These are phyloP conservation scores for Clunio marinus DNA, from an alignment of 2,888 invertebrate species.

Conservation along the genomic window DNA sequence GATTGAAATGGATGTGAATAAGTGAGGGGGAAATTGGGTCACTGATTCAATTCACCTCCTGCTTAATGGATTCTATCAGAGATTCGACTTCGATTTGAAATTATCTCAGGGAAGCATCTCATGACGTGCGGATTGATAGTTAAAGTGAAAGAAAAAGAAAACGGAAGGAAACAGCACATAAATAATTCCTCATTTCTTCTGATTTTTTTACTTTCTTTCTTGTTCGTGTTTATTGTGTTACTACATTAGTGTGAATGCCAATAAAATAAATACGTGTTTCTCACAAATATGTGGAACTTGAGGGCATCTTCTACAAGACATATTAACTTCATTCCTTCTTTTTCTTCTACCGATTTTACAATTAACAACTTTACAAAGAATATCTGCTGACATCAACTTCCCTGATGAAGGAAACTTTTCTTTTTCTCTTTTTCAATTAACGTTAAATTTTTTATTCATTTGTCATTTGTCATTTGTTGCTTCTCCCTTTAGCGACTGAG, in stretches of 20 bases:
- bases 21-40: constrained; percentile 1
- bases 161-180: background rate
- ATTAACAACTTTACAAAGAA: too few relatives aligned
- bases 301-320: too few relatives aligned
- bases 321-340: too few relatives aligned
- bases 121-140: constrained; percentile 8
- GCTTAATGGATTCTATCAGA: constrained; percentile 13
- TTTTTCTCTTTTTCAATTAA: background rate
- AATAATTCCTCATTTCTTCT: background rate
- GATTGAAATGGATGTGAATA: background rate
- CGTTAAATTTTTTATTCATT: constrained; percentile 1
- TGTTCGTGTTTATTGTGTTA: constrained; percentile 2
- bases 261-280: constrained; percentile 12
- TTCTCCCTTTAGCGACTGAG: too few relatives aligned
- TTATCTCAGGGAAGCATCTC: background rate
- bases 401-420: too few relatives aligned
- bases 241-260: constrained; percentile 1
- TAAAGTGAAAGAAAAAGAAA: background rate
- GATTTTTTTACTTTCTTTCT: background rate
- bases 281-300: too few relatives aligned
- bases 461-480: constrained; percentile 16
- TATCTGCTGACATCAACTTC: background rate
- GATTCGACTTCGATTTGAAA: background rate
- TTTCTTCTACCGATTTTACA: too few relatives aligned
- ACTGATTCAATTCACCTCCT: background rate